Evolutionary conservation across 2,797 vertebrate genomes (phyloP).

Genomic region (Spinus pinus): DNA sequence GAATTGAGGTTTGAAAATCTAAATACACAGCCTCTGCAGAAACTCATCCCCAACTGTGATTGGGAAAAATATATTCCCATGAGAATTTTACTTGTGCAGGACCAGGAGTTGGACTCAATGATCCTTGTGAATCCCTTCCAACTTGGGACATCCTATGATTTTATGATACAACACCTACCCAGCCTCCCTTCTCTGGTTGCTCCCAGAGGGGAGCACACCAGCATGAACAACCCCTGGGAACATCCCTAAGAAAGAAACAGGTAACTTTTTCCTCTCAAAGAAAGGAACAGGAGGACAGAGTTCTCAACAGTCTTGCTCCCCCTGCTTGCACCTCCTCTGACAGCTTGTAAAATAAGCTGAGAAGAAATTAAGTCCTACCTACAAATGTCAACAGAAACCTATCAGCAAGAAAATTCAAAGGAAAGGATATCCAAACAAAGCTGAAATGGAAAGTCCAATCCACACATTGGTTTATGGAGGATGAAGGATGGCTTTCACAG

Average conservation of each 20-base stretch:
- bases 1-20: not conserved
- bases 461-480: fast-evolving
- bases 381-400: not conserved
- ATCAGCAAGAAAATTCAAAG: not conserved
- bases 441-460: not conserved
- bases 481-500: not conserved
- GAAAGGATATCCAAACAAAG: not conserved
- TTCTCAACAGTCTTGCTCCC: not conserved
- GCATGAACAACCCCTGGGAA: not conserved
- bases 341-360: not conserved
- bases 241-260: not conserved
- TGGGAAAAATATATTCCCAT: not conserved
- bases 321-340: not conserved
- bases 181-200: not conserved
- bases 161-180: not conserved
- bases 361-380: not conserved
- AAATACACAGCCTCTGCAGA: not conserved
- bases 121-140: not conserved
- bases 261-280: not conserved
- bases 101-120: not conserved
- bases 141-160: not conserved
- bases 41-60: not conserved
- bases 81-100: not conserved
- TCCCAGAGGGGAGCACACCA: not conserved
- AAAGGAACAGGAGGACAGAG: not conserved